phyloP scores from a whole-genome alignment of 2,797 vertebrate genomes.

The Microctenopoma stevenorrisi region DNA sequence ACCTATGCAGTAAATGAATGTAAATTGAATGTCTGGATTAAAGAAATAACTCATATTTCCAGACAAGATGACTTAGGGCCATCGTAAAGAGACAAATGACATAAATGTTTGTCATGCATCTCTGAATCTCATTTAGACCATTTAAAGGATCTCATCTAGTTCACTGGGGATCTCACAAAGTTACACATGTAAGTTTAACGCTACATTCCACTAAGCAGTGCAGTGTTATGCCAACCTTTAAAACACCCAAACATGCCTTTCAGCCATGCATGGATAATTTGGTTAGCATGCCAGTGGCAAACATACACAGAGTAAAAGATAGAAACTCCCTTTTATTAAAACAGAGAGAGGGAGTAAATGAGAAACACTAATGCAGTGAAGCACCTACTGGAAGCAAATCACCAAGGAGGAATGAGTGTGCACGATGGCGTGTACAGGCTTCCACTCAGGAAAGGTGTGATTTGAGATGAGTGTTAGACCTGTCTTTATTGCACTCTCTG shows the following conservation, averaged over 20 bases:
- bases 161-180: slow-evolving; percentile 1
- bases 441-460: slow-evolving; percentile 16
- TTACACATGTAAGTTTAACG: slow-evolving; percentile 24
- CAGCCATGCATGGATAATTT: slow-evolving; percentile 54
- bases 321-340: slow-evolving; percentile 23
- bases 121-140: slow-evolving; percentile 8
- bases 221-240: slow-evolving; percentile 40
- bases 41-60: slow-evolving; percentile 1
- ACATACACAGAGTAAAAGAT: slow-evolving; percentile 14
- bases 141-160: background rate
- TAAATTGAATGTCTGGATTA: background rate
- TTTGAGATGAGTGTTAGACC: slow-evolving; percentile 49
- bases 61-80: background rate
- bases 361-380: slow-evolving; percentile 32
- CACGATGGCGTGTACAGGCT: slow-evolving; percentile 25
- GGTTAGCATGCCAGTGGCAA: slow-evolving; percentile 41
- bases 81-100: background rate
- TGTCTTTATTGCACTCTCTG: slow-evolving; percentile 41
- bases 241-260: slow-evolving; percentile 50
- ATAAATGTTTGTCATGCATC: slow-evolving; percentile 1
- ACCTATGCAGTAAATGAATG: slow-evolving; percentile 11
- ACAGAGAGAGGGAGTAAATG: slow-evolving; percentile 12
- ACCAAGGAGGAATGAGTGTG: slow-evolving; percentile 53
- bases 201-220: slow-evolving; percentile 21
- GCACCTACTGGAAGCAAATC: slow-evolving; percentile 41